A percentile compares a stretch with the other conserved stretches of the same genome.
phyloP scores from a whole-genome alignment of 2,113 vertebrate genomes.

The Geothlypis trichas region DNA sequence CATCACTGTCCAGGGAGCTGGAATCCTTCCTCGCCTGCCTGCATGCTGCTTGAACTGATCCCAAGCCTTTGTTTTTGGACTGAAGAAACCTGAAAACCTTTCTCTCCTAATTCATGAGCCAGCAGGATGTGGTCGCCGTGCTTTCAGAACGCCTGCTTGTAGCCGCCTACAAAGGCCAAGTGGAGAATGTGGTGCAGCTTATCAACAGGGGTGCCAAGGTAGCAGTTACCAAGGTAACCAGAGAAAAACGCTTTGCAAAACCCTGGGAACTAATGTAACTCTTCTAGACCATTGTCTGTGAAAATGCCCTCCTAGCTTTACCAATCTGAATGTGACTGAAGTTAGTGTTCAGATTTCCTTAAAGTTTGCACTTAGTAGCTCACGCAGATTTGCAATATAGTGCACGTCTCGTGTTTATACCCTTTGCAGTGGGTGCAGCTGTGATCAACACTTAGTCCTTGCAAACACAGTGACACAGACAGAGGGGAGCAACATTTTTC shows the following conservation, averaged over 20 bases:
- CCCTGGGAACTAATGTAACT: conserved; percentile 57
- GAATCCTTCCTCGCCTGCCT: background rate
- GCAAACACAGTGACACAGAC: background rate
- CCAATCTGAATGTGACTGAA: conserved; percentile 34
- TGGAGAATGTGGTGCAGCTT: conserved; percentile 97
- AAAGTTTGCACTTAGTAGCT: background rate
- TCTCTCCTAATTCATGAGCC: conserved; percentile 95
- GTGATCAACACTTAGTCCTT: background rate
- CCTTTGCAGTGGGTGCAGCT: background rate
- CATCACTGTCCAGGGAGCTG: conserved; percentile 20
- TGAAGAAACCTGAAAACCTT: conserved; percentile 68
- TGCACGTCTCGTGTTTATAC: background rate
- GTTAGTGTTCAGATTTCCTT: conserved; percentile 6
- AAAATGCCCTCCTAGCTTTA: conserved; percentile 32
- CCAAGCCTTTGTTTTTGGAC: conserved; percentile 60
- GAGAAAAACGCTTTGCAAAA: conserved; percentile 54
- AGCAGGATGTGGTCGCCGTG: conserved; percentile 93
- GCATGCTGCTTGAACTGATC: conserved; percentile 45
- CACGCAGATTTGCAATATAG: background rate
- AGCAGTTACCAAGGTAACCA: conserved; percentile 95
- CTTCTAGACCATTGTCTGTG: conserved; percentile 42
- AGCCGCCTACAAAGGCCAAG: conserved; percentile 96
- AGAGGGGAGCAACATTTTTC: background rate
- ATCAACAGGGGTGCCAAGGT: conserved; percentile 98
- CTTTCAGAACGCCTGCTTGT: conserved; percentile 97